Conservation (phyloP, 1,140 invertebrate species). For the Drosophila sp. region DNA sequence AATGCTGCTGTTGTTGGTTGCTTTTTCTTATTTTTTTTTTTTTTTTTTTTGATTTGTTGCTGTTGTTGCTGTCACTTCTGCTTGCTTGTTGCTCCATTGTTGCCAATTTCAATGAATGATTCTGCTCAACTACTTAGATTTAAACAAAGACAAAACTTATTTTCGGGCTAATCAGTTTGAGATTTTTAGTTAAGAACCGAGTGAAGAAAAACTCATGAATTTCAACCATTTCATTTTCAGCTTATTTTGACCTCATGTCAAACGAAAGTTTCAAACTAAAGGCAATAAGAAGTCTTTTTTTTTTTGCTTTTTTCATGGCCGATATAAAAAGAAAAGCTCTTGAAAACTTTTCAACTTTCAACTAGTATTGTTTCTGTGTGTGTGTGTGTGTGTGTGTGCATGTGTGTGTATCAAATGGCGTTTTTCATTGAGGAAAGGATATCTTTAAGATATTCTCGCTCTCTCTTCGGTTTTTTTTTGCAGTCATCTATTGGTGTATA, state of each 20-base stretch:
- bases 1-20: constrained; percentile 51
- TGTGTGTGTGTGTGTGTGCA: too few species aligned
- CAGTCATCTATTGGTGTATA: background rate
- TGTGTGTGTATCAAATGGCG: too few species aligned
- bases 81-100: constrained; percentile 10
- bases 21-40: constrained; percentile 1
- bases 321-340: too few species aligned
- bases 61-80: background rate
- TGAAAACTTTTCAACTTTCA: too few species aligned
- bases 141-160: background rate
- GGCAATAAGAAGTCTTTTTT: too few species aligned
- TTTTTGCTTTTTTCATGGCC: too few species aligned
- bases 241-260: too few species aligned
- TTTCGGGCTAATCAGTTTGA: constrained; percentile 40
- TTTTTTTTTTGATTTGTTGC: constrained; percentile 12
- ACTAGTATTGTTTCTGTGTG: too few species aligned
- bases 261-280: too few species aligned
- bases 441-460: background rate
- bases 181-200: background rate
- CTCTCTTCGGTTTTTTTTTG: background rate
- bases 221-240: too few species aligned
- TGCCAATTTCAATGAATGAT: background rate
- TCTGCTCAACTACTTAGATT: background rate
- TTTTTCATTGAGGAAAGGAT: background rate
- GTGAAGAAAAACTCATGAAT: too few species aligned